Base-by-base conservation (phyloP, 2,113 vertebrate species). In the Zosterops hypoxanthus region DNA sequence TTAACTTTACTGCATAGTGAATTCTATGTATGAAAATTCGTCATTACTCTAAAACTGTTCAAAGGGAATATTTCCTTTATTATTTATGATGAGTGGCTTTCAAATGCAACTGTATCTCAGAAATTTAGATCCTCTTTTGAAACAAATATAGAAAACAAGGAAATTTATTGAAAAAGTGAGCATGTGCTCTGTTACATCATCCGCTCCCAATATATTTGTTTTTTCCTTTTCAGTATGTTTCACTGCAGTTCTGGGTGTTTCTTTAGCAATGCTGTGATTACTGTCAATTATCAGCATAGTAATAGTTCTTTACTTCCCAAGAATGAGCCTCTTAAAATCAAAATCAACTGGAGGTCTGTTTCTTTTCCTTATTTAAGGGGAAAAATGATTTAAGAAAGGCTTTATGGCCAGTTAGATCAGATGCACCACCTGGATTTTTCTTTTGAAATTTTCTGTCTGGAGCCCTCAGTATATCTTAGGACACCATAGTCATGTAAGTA, bases 71-170 rank as follows among this genome's bases (percentile, higher is more conserved):
- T 94, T 88, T 86, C 42, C 36, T 59, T 9, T 87, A 69, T 83
- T 84, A 84, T 36, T 82, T 73, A 80, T 73, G 36, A 78, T 42
- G 15, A 89, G 31, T n/a, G 14, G 21, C 28, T 94, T 95, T 41
- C 78, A 93, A 95, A 94, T 41, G 44, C 3, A 26, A 77, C 66
- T 68, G 5, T 77, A 77, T 91, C 87, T 96, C 65, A 91, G 70
- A 94, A 88, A 87, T 87, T 79, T 81, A 86, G 23, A 53, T 78
- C 66, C n/a, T 94, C 41, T 76, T 92, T 90, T 83, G 89, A 96
- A 97, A 92, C 39, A 92, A 81, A 77, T 8, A 64, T 34, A 52
- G 5, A 64, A 77, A 94, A 29, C 39, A 90, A 94, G 75, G 56
- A n/a, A 49, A 75, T 86, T 79, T 72, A 91, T 34, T 87, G 71